Evolutionary conservation across 1,140 invertebrate genomes (phyloP), one percentile per base, ranked within the genome.

Genomic region (Bombus cullumanus): DNA sequence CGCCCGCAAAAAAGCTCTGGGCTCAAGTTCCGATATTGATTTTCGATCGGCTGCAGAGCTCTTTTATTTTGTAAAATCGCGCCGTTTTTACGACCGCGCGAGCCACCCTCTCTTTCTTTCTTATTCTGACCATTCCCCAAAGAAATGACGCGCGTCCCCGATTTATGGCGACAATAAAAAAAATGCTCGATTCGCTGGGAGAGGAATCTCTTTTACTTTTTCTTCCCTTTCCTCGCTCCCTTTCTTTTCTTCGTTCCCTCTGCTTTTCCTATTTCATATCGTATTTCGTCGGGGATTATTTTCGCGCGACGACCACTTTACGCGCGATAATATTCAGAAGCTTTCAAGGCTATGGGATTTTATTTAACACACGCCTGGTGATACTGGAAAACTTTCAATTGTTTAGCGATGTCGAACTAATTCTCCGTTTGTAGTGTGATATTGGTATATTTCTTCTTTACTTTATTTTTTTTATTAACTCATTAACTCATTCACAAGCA

Each of bases 21-120:
- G 34, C 13, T 13, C 18, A 43, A 68, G 39, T 41, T 68, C 59
- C 34, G 84, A 84, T 68, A 89, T 89, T 80, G 88, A 89, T 89
- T 89, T 89, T 86, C 84, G 86, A 89, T 89, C 84, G 84, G 53
- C 4, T 57, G 43, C 68, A 57, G 73, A 75, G 66, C 39, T 86
- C 85, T 81, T 89, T 86, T 89, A 81, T 89, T 86, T 89, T 83
- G 72, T n/a, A 89, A 89, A 89, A 86, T 89, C 73, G 59, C 72
- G 31, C 37, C 81, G 41, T 73, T 86, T 89, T 89, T 88, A 89
- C 34, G 87, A 76, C 34, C 15, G 31, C 34, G 13, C 64, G 53
- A 39, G 37, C 31, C 31, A 13, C n/a, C 62, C 41, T 47, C 28
- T 59, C 25, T 62, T 72, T 62, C n/a, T 43, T n/a, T 43, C 37